Evolutionary conservation across 1,140 invertebrate genomes (phyloP), one percentile per base, ranked within the genome.

Genomic region (Pollicipes pollicipes): DNA sequence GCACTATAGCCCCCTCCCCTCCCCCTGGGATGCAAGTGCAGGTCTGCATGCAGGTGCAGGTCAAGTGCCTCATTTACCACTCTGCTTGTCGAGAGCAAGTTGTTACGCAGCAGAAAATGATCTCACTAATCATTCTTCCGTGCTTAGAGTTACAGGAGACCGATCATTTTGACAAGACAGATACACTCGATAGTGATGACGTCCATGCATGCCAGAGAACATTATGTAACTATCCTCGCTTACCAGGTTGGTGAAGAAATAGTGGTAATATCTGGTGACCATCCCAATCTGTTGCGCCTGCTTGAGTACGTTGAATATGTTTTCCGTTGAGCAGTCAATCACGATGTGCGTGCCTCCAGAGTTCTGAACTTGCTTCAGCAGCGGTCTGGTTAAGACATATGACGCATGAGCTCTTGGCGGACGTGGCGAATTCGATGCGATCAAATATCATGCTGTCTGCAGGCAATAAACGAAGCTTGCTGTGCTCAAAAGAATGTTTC

Each of bases 351-450:
- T 75, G 72, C 82, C 82, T n/a, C 78, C 79, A 16, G 75, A 74
- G 28, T 79, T 76, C 73, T 80, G 79, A 21, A 83, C 75, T 58
- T 81, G 79, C 75, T 83, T 83, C 69, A 83, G 77, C 73, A 83
- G 72, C 28, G 77, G 76, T 58, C 78, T 78, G 72, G 35, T 72
- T 64, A 27, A 24, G 24, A 73, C 37, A 71, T 30, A 26, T 26
- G 32, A 58, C 31, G 28, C 16, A 69, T 10, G 17, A 17, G n/a
- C 16, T 30, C 28, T 3, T 73, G 35, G 3, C 30, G 16, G 32
- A 63, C 30, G 45, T 17, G 45, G 64, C n/a, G n/a, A 70, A n/a
- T 31, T 0, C 31, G 64, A 70, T 67, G 58, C 58, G 58, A 30
- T 37, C 58, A 70, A 31, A 70, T 37, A 29, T 70, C 30, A 66